These are phyloP conservation scores for Apis laboriosa DNA, from an alignment of 1,140 invertebrate genomes.

Conservation along the genomic window DNA sequence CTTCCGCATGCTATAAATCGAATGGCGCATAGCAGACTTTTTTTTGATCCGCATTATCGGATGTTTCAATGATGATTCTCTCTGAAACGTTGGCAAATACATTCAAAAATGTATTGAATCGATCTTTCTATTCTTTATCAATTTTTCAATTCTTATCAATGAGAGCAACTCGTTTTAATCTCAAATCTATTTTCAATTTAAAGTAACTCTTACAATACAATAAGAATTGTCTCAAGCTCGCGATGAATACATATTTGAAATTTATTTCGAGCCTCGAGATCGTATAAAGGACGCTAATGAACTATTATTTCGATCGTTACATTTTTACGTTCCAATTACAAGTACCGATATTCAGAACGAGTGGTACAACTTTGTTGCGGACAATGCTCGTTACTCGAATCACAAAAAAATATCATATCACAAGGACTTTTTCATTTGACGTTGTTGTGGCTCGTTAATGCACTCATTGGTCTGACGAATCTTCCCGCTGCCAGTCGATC, in stretches of 20 bases:
- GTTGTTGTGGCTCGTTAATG: conserved; percentile 70
- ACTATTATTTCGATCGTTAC: conserved; percentile 65
- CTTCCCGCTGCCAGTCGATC: conserved; percentile 23
- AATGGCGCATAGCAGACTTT: not conserved
- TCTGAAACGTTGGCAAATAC: too few relatives aligned
- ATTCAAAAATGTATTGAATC: too few relatives aligned
- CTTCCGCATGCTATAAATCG: not conserved
- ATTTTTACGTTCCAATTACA: conserved; percentile 67
- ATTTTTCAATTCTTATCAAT: too few relatives aligned
- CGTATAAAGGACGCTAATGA: not conserved
- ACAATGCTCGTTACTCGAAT: conserved; percentile 17
- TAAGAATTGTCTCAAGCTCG: too few relatives aligned
- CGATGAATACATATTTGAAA: too few relatives aligned
- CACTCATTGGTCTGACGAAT: conserved; percentile 52
- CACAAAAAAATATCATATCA: conserved; percentile 52
- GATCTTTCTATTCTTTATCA: too few relatives aligned
- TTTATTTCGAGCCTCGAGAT: too few relatives aligned
- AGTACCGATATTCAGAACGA: not conserved
- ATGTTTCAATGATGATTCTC: not conserved
- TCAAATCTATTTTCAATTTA: too few relatives aligned
- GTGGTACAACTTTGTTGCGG: not conserved
- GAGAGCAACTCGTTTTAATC: too few relatives aligned
- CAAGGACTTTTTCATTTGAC: conserved; percentile 73
- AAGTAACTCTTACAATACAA: too few relatives aligned
- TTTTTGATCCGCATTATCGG: not conserved